Evolutionary conservation across 2,797 vertebrate species (phyloP), one percentile per base, ranked within the genome.

Genomic region (Gallinago stenura): DNA sequence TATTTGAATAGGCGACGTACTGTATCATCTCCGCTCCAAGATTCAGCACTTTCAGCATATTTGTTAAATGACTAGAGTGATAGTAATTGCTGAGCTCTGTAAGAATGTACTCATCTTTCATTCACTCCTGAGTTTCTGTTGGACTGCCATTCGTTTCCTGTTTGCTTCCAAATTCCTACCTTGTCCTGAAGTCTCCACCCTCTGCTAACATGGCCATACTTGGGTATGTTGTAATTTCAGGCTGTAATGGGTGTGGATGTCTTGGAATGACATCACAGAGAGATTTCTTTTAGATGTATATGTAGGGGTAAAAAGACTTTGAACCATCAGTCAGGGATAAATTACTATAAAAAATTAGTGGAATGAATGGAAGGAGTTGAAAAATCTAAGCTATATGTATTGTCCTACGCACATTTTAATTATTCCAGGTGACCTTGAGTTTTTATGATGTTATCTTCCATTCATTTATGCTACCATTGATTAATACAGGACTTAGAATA

Each of bases 101-200:
- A 18, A n/a, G 60, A 50, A 56, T 0, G 1, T 50, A 12, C 87
- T 96, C 82, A 76, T 88, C 85, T 91, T 70, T 62, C 45, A 48
- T 82, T 96, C 71, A 75, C 80, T 82, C 56, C 31, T 6, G 19
- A 86, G 92, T 89, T 96, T 97, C 93, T 95, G 50, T 75, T 96
- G 92, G 75, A 17, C 46, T 93, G 92, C 93, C 88, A n/a, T 81
- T 97, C 91, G 82, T 95, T 97, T 96, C 96, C 96, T 97, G 83
- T 96, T 97, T 95, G 86, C 89, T 95, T 95, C 97, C 93, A 90
- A 95, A 96, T 97, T 96, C 92, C 88, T 97, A 48, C 95, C 91
- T 97, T 95, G 92, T 76, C 90, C 88, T 89, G 80, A 43, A 80
- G 60, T 69, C 92, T 93, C 95, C 95, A 94, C 91, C 93, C 93